These are phyloP conservation scores for Drosophila pseudoobscura DNA, from an alignment of 1,140 invertebrate species.

Conservation along the genomic window DNA sequence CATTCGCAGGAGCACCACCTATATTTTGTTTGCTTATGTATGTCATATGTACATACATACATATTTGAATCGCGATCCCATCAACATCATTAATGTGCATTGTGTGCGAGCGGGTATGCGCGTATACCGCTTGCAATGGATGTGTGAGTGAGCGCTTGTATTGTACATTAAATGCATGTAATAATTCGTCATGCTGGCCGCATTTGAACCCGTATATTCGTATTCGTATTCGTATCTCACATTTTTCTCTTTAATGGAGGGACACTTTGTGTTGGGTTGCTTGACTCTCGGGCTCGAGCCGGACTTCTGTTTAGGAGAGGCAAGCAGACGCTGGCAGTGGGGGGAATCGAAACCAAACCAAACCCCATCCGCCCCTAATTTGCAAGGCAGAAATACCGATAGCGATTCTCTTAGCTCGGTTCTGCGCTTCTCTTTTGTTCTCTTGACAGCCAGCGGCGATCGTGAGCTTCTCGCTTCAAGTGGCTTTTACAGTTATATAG, in stretches of 20 bases:
- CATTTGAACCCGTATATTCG: conserved; percentile 77
- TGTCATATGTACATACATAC: conserved; percentile 16
- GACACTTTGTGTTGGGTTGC: no score
- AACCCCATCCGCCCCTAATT: conserved; percentile 62
- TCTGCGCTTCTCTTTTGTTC: conserved; percentile 32
- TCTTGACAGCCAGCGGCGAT: conserved; percentile 50
- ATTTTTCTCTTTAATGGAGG: no score
- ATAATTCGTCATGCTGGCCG: conserved; percentile 80
- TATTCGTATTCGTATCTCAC: conserved; percentile 30
- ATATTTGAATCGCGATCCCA: conserved; percentile 40
- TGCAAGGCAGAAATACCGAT: conserved; percentile 38
- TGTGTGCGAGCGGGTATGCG: conserved; percentile 27
- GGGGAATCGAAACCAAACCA: background rate
- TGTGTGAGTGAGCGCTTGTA: conserved; percentile 33
- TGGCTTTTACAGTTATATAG: conserved; percentile 78
- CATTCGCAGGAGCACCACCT: no score
- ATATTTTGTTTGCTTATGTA: conserved; percentile 8
- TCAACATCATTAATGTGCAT: conserved; percentile 68
- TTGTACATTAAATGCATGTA: conserved; percentile 71
- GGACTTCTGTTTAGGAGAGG: no score
- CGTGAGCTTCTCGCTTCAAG: conserved; percentile 59
- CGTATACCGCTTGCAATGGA: background rate
- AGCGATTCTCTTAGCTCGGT: conserved; percentile 21
- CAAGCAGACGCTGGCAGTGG: no score
- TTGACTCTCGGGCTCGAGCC: no score